These are phyloP conservation scores for Punctoribates punctum DNA, from an alignment of 2,888 invertebrate genomes.

Conservation along the genomic window DNA sequence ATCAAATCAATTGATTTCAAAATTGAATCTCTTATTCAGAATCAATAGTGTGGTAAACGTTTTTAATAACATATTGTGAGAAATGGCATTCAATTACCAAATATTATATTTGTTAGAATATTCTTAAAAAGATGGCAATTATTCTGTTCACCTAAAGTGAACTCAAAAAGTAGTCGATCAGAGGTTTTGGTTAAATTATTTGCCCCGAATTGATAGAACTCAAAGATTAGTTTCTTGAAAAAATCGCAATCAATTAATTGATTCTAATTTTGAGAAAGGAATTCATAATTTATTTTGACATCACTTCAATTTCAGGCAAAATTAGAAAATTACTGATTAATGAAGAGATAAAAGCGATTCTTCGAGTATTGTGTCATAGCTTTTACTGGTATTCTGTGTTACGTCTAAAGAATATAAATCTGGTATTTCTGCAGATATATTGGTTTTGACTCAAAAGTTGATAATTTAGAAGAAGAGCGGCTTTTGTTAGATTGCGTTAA, in stretches of 20 bases:
- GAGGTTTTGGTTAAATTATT: too few species aligned
- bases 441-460: background rate
- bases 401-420: constrained; percentile 21
- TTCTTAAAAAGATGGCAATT: too few species aligned
- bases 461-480: background rate
- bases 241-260: background rate
- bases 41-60: too few species aligned
- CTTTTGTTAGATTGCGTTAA: background rate
- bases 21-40: too few species aligned
- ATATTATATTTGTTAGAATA: too few species aligned
- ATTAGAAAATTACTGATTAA: background rate
- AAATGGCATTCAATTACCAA: too few species aligned
- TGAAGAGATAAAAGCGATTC: background rate
- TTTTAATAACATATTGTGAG: too few species aligned
- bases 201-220: too few species aligned
- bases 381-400: background rate
- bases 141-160: too few species aligned
- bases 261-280: too few species aligned
- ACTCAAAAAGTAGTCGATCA: too few species aligned
- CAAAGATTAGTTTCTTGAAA: background rate
- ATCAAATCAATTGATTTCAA: too few species aligned
- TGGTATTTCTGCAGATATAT: background rate
- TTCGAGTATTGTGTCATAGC: background rate
- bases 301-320: background rate
- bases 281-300: background rate